Evolutionary conservation across 2,888 invertebrate genomes (phyloP).

Genomic region (Dryocosmus kuriphilus): DNA sequence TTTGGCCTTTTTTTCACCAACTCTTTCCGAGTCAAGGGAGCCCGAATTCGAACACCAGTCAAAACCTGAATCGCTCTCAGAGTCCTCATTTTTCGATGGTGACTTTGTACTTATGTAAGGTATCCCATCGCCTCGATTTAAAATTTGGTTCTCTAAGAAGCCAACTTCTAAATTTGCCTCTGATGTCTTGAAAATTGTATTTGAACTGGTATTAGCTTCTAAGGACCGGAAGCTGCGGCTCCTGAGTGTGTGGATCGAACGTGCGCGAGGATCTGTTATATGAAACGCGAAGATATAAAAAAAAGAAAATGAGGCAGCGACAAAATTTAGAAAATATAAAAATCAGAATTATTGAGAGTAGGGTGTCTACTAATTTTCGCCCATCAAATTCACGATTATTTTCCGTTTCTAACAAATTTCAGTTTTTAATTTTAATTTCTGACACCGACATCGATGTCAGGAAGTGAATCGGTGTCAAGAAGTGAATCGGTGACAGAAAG

Average conservation of each 20-base stretch:
- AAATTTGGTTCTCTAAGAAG: not conserved
- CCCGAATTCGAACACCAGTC: conserved; percentile 14
- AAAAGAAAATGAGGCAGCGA: not conserved
- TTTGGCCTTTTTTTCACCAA: conserved; percentile 50
- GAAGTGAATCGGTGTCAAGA: too few species aligned
- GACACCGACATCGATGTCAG: too few species aligned
- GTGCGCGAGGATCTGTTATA: conserved; percentile 71
- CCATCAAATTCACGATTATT: too few species aligned
- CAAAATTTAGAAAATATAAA: not conserved
- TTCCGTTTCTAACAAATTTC: too few species aligned
- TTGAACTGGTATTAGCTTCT: not conserved
- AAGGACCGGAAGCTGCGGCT: conserved; percentile 49
- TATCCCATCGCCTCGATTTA: not conserved
- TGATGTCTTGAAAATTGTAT: conserved; percentile 22
- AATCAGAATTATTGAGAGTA: not conserved
- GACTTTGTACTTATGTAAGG: not conserved
- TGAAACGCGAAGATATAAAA: conserved; percentile 70
- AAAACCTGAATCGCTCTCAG: not conserved
- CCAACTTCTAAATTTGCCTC: conserved; percentile 29
- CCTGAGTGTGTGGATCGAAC: conserved; percentile 67
- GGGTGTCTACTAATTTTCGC: too few species aligned
- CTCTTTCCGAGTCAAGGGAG: conserved; percentile 6
- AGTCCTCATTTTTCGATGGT: not conserved
- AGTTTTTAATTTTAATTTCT: too few species aligned
- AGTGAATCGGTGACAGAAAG: too few species aligned